Conservation (phyloP, 2,113 vertebrate species). For the Eidolon helvum region DNA sequence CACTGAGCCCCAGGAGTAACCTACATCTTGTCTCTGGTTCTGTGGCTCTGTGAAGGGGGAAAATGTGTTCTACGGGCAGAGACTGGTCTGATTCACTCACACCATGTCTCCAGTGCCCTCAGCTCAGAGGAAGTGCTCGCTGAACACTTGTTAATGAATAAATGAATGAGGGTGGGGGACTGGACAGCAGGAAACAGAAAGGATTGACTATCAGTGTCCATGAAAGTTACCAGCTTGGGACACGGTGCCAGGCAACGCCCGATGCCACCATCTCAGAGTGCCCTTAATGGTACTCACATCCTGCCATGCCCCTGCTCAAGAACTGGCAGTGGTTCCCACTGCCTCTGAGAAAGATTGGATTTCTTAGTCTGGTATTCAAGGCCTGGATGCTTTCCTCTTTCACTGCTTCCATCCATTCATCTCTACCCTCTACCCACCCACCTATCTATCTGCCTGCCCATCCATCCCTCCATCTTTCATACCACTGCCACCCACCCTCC, state of each 20-base stretch:
- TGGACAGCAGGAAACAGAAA: background rate
- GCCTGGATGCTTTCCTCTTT: background rate
- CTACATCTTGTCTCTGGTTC: constrained; percentile 6
- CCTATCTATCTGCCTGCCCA: too few species aligned
- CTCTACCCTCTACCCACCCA: background rate
- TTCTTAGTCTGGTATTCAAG: background rate
- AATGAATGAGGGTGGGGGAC: background rate
- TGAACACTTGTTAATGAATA: background rate
- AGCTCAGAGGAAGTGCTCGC: background rate
- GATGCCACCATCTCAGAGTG: background rate
- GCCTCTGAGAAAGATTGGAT: background rate
- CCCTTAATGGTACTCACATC: background rate
- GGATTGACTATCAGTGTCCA: too few species aligned
- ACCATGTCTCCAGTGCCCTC: background rate
- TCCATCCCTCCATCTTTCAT: background rate
- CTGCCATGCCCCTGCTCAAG: background rate
- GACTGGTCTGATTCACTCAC: background rate
- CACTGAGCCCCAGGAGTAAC: background rate
- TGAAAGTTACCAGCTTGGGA: background rate
- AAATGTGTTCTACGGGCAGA: background rate
- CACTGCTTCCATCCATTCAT: background rate
- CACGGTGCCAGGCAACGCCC: background rate
- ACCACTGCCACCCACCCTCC: background rate
- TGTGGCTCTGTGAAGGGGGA: background rate
- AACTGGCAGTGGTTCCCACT: background rate